Evolutionary conservation across 1,140 invertebrate species (phyloP).

Genomic region (Eumaeus atala): DNA sequence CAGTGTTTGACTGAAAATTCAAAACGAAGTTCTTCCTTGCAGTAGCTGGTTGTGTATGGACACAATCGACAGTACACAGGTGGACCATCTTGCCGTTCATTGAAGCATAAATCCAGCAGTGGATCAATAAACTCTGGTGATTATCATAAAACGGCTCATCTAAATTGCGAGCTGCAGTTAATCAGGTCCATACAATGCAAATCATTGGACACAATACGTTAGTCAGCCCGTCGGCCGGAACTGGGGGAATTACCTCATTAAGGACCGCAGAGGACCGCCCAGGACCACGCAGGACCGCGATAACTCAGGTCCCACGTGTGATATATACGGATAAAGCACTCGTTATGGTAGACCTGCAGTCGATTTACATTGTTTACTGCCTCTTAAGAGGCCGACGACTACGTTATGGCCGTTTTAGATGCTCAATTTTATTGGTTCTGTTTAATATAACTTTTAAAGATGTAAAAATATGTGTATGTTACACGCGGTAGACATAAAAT

Average conservation of each 20-base stretch:
- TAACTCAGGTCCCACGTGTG: not conserved
- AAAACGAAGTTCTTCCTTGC: too few relatives aligned
- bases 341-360: constrained; percentile 3
- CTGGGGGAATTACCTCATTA: constrained; percentile 18
- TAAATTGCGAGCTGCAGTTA: not conserved
- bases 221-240: constrained; percentile 14
- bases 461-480: too few relatives aligned
- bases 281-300: constrained; percentile 2
- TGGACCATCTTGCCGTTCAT: too few relatives aligned
- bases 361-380: not conserved
- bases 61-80: too few relatives aligned
- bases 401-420: too few relatives aligned
- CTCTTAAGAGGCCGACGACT: not conserved
- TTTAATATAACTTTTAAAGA: too few relatives aligned
- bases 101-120: too few relatives aligned
- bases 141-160: too few relatives aligned
- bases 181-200: constrained; percentile 20
- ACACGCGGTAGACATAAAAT: too few relatives aligned
- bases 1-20: too few relatives aligned
- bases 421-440: too few relatives aligned
- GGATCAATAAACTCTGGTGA: not conserved
- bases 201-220: constrained; percentile 21
- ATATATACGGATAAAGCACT: constrained; percentile 8
- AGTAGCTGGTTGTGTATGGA: too few relatives aligned
- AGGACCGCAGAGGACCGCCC: constrained; percentile 6